Conservation (phyloP, 1,140 invertebrate species). For the Colletes gigas region DNA sequence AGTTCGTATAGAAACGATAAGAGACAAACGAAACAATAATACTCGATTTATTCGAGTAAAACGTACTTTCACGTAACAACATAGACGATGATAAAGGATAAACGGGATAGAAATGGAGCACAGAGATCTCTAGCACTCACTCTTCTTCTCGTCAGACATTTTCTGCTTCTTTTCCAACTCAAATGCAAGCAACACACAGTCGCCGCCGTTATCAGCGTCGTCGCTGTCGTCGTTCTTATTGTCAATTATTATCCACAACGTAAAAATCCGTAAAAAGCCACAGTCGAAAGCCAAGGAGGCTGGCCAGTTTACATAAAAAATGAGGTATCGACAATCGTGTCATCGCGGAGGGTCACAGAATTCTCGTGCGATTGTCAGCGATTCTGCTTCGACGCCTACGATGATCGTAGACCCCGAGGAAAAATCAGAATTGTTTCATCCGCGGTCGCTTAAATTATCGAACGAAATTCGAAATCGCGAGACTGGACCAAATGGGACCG, state of each 20-base stretch:
- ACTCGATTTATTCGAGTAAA: neutral
- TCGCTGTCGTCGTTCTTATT: conserved; percentile 28
- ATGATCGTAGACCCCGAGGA: too few relatives aligned
- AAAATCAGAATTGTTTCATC: neutral
- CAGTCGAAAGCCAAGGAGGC: conserved; percentile 34
- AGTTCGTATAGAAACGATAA: neutral
- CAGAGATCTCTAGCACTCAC: conserved; percentile 21
- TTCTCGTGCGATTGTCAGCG: neutral
- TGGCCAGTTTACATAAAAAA: conserved; percentile 22
- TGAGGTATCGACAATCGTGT: conserved; percentile 17
- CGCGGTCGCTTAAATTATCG: too few relatives aligned
- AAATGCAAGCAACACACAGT: conserved; percentile 31
- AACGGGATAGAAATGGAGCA: conserved; percentile 17
- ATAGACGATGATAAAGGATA: conserved; percentile 9
- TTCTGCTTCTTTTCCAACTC: conserved; percentile 37
- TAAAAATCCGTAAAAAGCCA: conserved; percentile 1
- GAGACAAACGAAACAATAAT: neutral
- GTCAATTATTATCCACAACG: conserved; percentile 36
- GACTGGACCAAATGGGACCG: conserved; percentile 8
- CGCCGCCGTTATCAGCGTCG: conserved; percentile 16
- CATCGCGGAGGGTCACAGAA: neutral
- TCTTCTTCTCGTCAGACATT: conserved; percentile 49
- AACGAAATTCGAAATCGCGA: neutral
- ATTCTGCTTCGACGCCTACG: too few relatives aligned
- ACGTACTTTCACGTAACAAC: neutral